Conservation (phyloP, 2,888 invertebrate genomes). For the Chrysotoxum bicinctum region DNA sequence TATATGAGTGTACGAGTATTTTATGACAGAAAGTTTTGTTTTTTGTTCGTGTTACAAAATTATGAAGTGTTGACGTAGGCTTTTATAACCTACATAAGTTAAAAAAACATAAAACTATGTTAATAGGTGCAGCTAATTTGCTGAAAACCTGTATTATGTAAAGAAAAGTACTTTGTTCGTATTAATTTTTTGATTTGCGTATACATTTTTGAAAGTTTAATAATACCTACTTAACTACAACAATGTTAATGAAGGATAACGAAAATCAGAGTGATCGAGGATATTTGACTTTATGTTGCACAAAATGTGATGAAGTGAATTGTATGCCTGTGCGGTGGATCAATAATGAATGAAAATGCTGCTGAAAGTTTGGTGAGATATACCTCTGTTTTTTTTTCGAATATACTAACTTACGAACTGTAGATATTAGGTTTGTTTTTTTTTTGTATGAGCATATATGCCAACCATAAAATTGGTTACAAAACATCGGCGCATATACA, state of each 20-base stretch:
- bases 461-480: too few relatives aligned
- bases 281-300: neutral
- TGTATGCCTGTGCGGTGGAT: constrained; percentile 46
- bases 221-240: neutral
- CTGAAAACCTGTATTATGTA: neutral
- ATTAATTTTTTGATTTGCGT: neutral
- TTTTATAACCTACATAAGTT: neutral
- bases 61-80: constrained; percentile 37
- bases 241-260: constrained; percentile 31
- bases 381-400: neutral
- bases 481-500: too few relatives aligned
- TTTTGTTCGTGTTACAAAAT: neutral
- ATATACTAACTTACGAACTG: too few relatives aligned
- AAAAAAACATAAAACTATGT: neutral
- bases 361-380: constrained; percentile 82
- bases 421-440: too few relatives aligned
- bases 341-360: constrained; percentile 81
- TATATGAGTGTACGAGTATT: neutral
- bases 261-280: neutral
- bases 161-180: neutral
- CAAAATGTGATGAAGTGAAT: constrained; percentile 50
- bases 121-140: neutral
- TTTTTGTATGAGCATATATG: too few relatives aligned
- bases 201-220: neutral
- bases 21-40: neutral